phyloP scores from a whole-genome alignment of 2,888 invertebrate genomes.

The Eupithecia dodoneata region DNA sequence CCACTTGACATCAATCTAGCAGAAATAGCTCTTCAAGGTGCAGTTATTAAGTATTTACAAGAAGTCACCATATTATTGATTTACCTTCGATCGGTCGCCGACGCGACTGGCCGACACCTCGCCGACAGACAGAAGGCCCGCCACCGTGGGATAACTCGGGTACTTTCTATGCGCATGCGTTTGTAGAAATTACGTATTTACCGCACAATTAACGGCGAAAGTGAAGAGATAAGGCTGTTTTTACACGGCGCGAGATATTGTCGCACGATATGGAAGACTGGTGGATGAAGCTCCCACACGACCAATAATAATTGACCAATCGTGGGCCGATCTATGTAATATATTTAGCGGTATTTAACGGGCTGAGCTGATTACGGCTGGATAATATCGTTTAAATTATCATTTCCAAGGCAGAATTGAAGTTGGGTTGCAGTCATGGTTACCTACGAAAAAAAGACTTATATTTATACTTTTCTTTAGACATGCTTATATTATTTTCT shows the following conservation, averaged over 20 bases:
- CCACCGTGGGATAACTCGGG: constrained; percentile 38
- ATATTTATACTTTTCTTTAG: too few relatives aligned
- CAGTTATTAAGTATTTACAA: not conserved
- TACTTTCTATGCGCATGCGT: constrained; percentile 45
- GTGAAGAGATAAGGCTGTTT: constrained; percentile 47
- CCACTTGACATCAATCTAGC: not conserved
- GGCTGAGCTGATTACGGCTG: not conserved
- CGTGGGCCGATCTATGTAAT: too few relatives aligned
- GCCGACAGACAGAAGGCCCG: constrained; percentile 34
- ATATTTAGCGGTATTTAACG: too few relatives aligned
- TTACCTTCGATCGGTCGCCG: not conserved
- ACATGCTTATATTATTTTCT: too few relatives aligned
- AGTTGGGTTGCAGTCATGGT: not conserved
- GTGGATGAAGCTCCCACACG: not conserved
- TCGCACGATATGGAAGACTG: not conserved
- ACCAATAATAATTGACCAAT: not conserved
- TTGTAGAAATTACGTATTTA: constrained; percentile 50
- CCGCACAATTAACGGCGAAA: constrained; percentile 54
- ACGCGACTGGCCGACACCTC: not conserved
- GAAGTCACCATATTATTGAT: not conserved
- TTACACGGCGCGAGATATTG: constrained; percentile 34
- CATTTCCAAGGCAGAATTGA: not conserved
- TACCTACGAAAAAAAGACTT: not conserved
- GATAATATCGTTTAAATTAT: too few relatives aligned
- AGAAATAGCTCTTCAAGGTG: not conserved